Conservation (phyloP, 2,888 invertebrate species). For the Alloscopus bannaensis region DNA sequence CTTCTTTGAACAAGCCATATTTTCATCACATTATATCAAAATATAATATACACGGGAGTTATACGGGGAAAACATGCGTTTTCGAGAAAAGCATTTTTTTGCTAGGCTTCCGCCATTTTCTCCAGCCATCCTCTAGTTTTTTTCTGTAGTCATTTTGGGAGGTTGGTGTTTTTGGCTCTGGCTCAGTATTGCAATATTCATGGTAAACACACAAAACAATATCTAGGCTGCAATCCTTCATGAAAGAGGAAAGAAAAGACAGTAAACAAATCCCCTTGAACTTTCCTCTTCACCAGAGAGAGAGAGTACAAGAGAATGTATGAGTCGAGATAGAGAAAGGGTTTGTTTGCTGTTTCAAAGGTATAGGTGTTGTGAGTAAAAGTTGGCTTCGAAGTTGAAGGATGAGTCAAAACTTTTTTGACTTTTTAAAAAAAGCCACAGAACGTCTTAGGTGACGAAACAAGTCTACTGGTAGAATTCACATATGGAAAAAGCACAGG, state of each 20-base stretch:
- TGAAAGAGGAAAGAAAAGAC: background rate
- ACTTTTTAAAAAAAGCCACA: no score
- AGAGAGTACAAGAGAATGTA: conserved; percentile 6
- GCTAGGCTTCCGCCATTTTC: conserved; percentile 45
- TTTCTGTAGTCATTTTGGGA: background rate
- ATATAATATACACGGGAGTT: conserved; percentile 39
- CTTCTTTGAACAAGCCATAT: conserved; percentile 60
- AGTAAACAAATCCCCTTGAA: conserved; percentile 56
- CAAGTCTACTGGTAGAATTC: no score
- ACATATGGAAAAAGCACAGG: no score
- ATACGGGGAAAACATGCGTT: no score
- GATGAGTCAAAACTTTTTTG: no score
- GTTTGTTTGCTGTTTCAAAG: conserved; percentile 25
- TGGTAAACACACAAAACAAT: conserved; percentile 50
- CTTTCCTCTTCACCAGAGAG: conserved; percentile 46
- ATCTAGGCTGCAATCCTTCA: conserved; percentile 20
- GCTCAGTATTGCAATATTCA: conserved; percentile 59
- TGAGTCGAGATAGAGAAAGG: conserved; percentile 20
- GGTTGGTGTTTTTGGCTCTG: conserved; percentile 46
- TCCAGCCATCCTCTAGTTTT: conserved; percentile 43
- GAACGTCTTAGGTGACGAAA: no score
- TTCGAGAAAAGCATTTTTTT: no score
- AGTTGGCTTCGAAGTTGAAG: no score
- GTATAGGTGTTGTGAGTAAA: no score
- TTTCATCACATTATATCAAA: conserved; percentile 59